phyloP scores from a whole-genome alignment of 2,113 vertebrate species.

The Sphaerodactylus townsendi region DNA sequence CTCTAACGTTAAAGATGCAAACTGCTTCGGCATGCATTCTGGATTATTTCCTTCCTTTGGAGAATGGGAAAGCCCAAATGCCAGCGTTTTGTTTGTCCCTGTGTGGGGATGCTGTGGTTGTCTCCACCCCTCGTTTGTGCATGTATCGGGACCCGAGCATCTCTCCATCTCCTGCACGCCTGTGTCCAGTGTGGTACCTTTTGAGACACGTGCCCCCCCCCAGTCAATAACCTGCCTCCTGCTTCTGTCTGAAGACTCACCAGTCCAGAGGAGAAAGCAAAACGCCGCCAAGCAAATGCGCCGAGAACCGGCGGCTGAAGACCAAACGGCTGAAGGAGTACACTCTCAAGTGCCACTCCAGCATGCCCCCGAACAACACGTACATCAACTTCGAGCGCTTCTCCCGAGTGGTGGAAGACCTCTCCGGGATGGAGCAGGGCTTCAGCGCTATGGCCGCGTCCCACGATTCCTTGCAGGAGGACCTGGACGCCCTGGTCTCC shows the following conservation, averaged over 20 bases:
- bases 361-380: slow-evolving; percentile 88
- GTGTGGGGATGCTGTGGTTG: slow-evolving; percentile 8
- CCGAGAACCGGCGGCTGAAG: slow-evolving; percentile 80
- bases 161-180: slow-evolving; percentile 42
- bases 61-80: slow-evolving; percentile 30
- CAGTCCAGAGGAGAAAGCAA: slow-evolving; percentile 74
- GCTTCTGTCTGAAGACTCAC: slow-evolving; percentile 81
- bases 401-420: slow-evolving; percentile 78
- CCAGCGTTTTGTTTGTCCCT: slow-evolving; percentile 13
- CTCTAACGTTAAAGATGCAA: neutral
- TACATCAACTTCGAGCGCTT: slow-evolving; percentile 89
- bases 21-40: slow-evolving; percentile 18
- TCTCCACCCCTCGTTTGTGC: slow-evolving; percentile 15
- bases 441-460: slow-evolving; percentile 69
- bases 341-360: slow-evolving; percentile 86
- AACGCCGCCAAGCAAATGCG: slow-evolving; percentile 66
- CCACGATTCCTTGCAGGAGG: slow-evolving; percentile 78
- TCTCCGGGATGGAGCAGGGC: slow-evolving; percentile 69
- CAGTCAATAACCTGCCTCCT: slow-evolving; percentile 67
- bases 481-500: slow-evolving; percentile 84
- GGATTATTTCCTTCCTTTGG: slow-evolving; percentile 26
- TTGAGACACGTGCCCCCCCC: slow-evolving; percentile 32
- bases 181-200: slow-evolving; percentile 24
- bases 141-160: slow-evolving; percentile 56
- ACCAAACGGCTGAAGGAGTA: slow-evolving; percentile 88